phyloP scores from a whole-genome alignment of 2,113 vertebrate species.

The Trinectes maculatus region DNA sequence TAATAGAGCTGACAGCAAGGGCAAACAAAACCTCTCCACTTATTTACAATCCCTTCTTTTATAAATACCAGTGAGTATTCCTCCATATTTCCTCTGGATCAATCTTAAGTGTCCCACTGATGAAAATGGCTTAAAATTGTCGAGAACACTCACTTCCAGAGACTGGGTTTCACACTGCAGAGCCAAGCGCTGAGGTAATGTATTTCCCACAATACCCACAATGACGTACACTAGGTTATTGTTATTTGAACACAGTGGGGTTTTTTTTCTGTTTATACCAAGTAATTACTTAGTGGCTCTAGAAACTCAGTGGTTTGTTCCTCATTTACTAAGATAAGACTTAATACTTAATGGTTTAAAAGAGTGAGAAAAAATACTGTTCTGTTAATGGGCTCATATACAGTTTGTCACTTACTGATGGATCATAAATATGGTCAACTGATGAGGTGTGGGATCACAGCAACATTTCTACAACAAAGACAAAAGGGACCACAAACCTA shows the following conservation, averaged over 20 bases:
- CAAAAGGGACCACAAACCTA: background rate
- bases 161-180: slow-evolving; percentile 19
- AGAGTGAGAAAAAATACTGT: background rate
- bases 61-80: slow-evolving; percentile 30
- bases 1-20: slow-evolving; percentile 17
- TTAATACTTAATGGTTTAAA: background rate
- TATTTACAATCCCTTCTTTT: slow-evolving; percentile 2
- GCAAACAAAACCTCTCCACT: slow-evolving; percentile 30
- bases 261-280: slow-evolving; percentile 11
- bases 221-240: slow-evolving; percentile 19
- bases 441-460: background rate
- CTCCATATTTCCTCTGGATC: slow-evolving; percentile 45
- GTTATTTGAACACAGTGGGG: slow-evolving; percentile 35
- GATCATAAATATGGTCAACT: background rate
- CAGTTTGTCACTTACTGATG: background rate
- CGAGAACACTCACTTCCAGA: slow-evolving; percentile 37
- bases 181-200: slow-evolving; percentile 55
- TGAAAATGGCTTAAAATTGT: slow-evolving; percentile 50
- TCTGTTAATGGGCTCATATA: background rate
- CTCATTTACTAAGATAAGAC: background rate
- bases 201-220: slow-evolving; percentile 54
- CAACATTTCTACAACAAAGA: background rate
- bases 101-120: slow-evolving; percentile 35
- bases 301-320: slow-evolving; percentile 6
- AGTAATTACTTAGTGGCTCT: slow-evolving; percentile 10